Percentiles rank a stretch among this genome's conserved stretches.
Conservation (phyloP, 2,113 vertebrate species). For the Cyrtonyx montezumae region DNA sequence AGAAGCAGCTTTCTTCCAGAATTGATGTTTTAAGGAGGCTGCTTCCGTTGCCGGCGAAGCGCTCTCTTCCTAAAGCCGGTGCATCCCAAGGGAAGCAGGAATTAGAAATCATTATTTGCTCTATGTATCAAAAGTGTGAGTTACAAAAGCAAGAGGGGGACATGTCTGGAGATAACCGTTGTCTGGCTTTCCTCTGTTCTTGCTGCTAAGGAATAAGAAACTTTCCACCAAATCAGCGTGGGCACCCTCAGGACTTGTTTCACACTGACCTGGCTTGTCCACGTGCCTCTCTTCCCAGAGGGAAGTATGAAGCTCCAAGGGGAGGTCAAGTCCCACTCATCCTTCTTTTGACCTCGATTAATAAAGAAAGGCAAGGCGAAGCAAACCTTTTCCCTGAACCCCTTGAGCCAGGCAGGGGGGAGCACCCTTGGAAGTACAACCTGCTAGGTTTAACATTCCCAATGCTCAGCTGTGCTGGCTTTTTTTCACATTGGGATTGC, state of each 20-base stretch:
- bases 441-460: neutral
- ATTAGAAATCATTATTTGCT: constrained; percentile 17
- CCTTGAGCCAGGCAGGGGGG: fast-evolving
- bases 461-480: fast-evolving
- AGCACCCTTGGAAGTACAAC: neutral
- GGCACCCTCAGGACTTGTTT: neutral
- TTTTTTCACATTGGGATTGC: neutral
- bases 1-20: neutral
- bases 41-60: neutral
- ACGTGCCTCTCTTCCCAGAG: neutral
- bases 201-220: neutral
- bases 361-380: neutral
- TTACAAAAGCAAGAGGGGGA: neutral
- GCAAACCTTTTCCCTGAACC: neutral
- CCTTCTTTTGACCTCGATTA: fast-evolving
- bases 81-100: neutral
- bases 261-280: fast-evolving
- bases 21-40: neutral
- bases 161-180: neutral
- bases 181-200: neutral
- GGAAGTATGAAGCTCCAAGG: neutral
- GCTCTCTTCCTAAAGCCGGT: neutral
- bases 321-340: neutral
- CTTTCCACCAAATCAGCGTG: neutral
- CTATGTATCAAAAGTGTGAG: neutral